Evolutionary conservation across 2,888 invertebrate genomes (phyloP).

Genomic region (Buathra laborator): DNA sequence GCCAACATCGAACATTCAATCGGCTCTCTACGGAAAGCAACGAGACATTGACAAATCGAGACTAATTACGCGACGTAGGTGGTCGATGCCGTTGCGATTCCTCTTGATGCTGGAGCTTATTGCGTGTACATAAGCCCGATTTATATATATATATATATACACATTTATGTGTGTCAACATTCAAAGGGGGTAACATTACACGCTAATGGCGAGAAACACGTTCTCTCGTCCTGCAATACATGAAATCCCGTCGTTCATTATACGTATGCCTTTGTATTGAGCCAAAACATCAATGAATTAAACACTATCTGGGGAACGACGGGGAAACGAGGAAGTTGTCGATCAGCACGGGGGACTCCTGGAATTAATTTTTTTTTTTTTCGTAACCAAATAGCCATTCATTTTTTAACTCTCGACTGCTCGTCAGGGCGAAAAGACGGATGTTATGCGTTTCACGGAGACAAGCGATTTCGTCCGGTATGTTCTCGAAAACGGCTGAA

Average conservation of each 20-base stretch:
- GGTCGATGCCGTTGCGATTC: constrained; percentile 12
- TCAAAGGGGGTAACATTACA: constrained; percentile 31
- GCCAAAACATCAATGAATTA: neutral
- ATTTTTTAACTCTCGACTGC: neutral
- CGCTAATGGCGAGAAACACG: constrained; percentile 64
- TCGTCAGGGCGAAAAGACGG: neutral
- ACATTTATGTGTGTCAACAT: neutral
- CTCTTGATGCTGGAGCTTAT: constrained; percentile 49
- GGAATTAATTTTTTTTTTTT: no score
- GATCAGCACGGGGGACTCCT: no score
- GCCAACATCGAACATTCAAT: constrained; percentile 67
- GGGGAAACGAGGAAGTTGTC: no score
- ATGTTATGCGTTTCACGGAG: no score
- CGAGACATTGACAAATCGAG: constrained; percentile 73
- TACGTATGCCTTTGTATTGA: neutral
- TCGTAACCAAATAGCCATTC: no score
- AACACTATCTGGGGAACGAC: neutral
- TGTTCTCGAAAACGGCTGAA: neutral
- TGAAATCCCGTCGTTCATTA: constrained; percentile 12
- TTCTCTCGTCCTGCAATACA: constrained; percentile 38
- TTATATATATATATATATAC: neutral
- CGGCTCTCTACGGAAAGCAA: constrained; percentile 56
- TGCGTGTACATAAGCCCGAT: constrained; percentile 26
- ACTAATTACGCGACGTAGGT: constrained; percentile 67
- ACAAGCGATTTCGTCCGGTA: neutral